Base-by-base conservation (phyloP, 2,113 vertebrate species). In the Ctenomys sociabilis region DNA sequence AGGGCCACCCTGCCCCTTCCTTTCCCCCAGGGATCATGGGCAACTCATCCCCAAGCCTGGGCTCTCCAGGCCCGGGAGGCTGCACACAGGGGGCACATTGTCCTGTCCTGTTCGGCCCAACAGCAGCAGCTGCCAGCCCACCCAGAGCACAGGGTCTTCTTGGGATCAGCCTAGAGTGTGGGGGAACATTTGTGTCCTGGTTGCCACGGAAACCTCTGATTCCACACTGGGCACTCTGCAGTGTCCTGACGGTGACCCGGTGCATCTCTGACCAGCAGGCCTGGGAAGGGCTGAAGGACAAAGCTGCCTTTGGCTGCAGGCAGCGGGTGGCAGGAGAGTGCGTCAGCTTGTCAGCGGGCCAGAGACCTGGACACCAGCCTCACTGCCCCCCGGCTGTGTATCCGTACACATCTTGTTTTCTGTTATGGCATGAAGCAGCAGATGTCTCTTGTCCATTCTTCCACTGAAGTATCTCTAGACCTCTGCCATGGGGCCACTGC, bases 161-260 rank as follows among this genome's bases (percentile, higher is more conserved):
- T 54, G 86, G 82, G 89, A 90, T 43, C 91, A 52, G 83, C 59
- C 82, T 45, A 90, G 88, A 7, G 5, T 70, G 64, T 24, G 30
- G 59, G 49, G 43, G 85, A n/a, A n/a, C 35, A 13, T 97, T 96
- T 97, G 82, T 97, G 77, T 64, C 61, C 45, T 54, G 14, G 97
- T 98, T 97, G 96, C 96, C 77, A 81, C 0, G 78, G 96, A 96
- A 96, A 85, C 94, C 96, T 32, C 77, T 66, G 75, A 78, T 88
- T 80, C 80, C 61, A 91, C 87, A 93, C 91, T 88, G 90, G 90
- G 17, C 4, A 19, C 81, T 73, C 63, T 85, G 32, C 93, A n/a
- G 75, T 96, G 97, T 98, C 97, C 97, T 45, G 90, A 96, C 61
- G 19, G 77, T 95, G 97, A 98, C 97, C 97, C 92, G 21, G 70